Conservation (phyloP, 2,113 vertebrate genomes). For the Ceyx cyanopectus region DNA sequence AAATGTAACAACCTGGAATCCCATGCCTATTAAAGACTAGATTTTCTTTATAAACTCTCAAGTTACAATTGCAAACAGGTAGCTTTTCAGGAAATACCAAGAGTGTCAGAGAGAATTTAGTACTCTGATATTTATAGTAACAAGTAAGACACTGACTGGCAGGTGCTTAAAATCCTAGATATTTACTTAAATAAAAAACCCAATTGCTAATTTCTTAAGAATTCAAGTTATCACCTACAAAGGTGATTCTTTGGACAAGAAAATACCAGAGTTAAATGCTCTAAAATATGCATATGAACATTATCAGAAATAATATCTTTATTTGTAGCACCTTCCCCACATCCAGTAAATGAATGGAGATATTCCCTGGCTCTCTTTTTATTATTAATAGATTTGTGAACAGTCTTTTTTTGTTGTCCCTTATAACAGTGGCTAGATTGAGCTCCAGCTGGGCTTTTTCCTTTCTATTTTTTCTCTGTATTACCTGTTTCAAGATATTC, state of each 20-base stretch:
- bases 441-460: too few species aligned
- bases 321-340: too few species aligned
- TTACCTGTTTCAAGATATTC: background rate
- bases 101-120: background rate
- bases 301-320: background rate
- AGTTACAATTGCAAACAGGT: background rate
- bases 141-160: background rate
- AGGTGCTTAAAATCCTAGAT: background rate
- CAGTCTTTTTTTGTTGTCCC: too few species aligned
- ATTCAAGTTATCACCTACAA: background rate
- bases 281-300: fast-evolving
- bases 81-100: background rate
- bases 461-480: too few species aligned
- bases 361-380: too few species aligned
- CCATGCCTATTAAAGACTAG: background rate
- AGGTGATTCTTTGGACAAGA: background rate
- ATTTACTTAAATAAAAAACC: background rate
- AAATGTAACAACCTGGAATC: background rate
- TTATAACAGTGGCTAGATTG: too few species aligned
- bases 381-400: too few species aligned
- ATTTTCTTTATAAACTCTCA: background rate
- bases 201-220: background rate
- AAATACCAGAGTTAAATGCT: background rate
- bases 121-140: background rate
- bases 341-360: too few species aligned